Percentiles rank a stretch among this genome's conserved stretches.
Conservation (phyloP, 2,797 vertebrate species). For the Pelobates cultripes region DNA sequence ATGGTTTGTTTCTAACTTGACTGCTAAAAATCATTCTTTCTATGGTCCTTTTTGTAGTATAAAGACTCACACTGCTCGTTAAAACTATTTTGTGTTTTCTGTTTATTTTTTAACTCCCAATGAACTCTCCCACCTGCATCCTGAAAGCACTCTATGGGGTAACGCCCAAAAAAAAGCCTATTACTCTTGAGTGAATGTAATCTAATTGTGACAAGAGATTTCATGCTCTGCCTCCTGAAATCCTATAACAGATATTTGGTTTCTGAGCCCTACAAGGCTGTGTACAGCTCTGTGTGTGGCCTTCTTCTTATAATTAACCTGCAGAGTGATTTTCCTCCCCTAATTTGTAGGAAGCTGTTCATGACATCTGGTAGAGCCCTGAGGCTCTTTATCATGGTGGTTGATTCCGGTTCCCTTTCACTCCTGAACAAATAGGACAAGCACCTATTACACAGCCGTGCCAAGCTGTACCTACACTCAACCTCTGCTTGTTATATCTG, state of each 20-base stretch:
- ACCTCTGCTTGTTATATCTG: too few species aligned
- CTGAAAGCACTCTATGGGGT: not conserved
- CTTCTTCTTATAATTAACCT: conserved; percentile 68
- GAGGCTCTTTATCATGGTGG: conserved; percentile 56
- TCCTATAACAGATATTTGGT: conserved; percentile 63
- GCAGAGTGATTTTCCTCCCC: conserved; percentile 70
- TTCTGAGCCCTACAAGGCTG: conserved; percentile 58
- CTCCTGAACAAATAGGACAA: conserved; percentile 38
- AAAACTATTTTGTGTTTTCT: too few species aligned
- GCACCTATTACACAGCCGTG: conserved; percentile 1
- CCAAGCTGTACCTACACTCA: not conserved
- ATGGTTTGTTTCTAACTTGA: too few species aligned
- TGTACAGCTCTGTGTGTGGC: conserved; percentile 67
- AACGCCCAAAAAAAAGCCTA: not conserved
- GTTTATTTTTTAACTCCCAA: not conserved
- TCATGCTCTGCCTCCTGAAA: conserved; percentile 66
- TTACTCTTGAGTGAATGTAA: conserved; percentile 46
- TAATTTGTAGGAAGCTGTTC: conserved; percentile 73
- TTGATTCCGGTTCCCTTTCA: conserved; percentile 32
- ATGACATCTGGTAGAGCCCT: conserved; percentile 68
- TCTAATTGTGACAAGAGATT: conserved; percentile 60
- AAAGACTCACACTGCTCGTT: too few species aligned
- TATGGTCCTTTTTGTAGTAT: too few species aligned
- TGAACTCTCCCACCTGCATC: not conserved
- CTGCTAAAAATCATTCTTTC: too few species aligned